Evolutionary conservation across 2,797 vertebrate species (phyloP), one percentile per base, ranked within the genome.

Genomic region (Simalia tracyae): DNA sequence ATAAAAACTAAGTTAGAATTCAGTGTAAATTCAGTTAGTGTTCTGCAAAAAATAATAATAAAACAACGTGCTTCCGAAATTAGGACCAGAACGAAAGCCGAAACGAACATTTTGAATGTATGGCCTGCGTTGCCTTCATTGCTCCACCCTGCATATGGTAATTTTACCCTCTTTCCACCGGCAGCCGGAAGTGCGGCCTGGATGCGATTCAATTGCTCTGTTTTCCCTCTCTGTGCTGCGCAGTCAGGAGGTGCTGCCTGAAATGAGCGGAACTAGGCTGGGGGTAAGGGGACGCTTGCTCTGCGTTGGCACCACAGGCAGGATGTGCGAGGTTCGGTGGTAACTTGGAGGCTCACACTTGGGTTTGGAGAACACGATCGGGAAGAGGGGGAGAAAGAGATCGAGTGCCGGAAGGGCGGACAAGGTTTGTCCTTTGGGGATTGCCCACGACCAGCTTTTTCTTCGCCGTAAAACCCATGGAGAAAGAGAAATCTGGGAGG

Each of bases 141-240:
- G n/a, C 50, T 76, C 11, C 19, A 28, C 63, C 28, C 84, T 19
- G 17, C 54, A 9, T 85, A 42, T n/a, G n/a, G 60, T 26, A 24
- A 19, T 14, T 46, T 17, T 17, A 11, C 15, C 60, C 14, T 9
- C 14, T 17, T 87, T 54, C 68, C 28, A 54, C 22, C 9, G 22
- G 11, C 1, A 66, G 42, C 64, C 92, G 92, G 92, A 92, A 90
- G 60, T 90, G 92, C 54, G 2, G 61, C 64, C 22, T 66, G 61
- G 22, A 12, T 15, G 22, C 31, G 85, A 36, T 59, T 54, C 28
- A 28, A n/a, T 42, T 22, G 31, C 19, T 17, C 31, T 2, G 68
- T 11, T 56, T 57, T 87, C 56, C 24, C 89, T 72, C 90, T 87
- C 9, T 42, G 50, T 3, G 11, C 64, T 22, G 57, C 19, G 64